Conservation (phyloP, 2,888 invertebrate genomes). For the Junonia oenone region DNA sequence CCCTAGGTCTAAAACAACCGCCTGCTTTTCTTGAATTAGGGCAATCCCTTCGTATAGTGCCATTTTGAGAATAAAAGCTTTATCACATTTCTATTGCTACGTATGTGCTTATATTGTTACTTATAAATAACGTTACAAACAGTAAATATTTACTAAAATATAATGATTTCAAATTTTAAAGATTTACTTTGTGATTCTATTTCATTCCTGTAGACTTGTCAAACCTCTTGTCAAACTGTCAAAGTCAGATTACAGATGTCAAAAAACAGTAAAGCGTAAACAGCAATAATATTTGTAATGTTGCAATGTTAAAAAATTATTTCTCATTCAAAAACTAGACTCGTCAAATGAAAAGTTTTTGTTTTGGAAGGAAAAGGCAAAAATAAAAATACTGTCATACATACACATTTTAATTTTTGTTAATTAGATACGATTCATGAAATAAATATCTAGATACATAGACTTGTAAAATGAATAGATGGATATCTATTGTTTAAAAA, state of each 20-base stretch:
- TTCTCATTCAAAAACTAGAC: too few species aligned
- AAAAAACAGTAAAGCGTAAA: not conserved
- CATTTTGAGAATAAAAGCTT: constrained; percentile 59
- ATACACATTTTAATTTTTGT: too few species aligned
- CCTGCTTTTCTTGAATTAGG: constrained; percentile 91
- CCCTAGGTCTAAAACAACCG: constrained; percentile 94
- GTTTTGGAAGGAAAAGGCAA: too few species aligned
- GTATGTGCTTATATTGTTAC: not conserved
- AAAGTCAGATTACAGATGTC: not conserved
- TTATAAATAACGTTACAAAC: not conserved
- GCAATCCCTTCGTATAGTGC: constrained; percentile 89
- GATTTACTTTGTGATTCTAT: not conserved
- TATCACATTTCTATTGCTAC: not conserved
- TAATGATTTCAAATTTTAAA: not conserved
- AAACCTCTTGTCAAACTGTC: not conserved
- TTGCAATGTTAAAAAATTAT: not conserved
- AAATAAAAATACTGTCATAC: too few species aligned
- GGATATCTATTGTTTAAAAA: too few species aligned
- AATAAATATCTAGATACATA: too few species aligned
- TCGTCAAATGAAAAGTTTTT: too few species aligned
- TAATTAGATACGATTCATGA: too few species aligned
- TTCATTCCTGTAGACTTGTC: not conserved
- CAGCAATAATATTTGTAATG: not conserved
- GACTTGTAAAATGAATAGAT: too few species aligned
- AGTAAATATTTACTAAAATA: not conserved